These are phyloP conservation scores for Phrixothrix hirtus DNA, from an alignment of 2,888 invertebrate genomes.

Conservation along the genomic window DNA sequence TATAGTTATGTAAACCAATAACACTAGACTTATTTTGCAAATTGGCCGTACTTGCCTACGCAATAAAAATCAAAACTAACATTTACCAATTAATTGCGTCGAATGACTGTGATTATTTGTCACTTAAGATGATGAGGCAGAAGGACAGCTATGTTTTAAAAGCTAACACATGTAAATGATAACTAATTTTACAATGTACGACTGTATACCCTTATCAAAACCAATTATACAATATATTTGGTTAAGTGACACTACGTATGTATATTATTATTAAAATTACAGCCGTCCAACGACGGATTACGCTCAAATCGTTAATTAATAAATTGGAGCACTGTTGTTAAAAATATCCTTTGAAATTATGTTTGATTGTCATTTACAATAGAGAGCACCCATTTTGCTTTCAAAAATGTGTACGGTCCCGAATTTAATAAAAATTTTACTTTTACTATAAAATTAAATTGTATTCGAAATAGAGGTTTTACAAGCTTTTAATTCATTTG, in stretches of 20 bases:
- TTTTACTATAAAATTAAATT: constrained; percentile 16
- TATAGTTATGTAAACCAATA: constrained; percentile 11
- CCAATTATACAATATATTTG: constrained; percentile 57
- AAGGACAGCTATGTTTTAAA: constrained; percentile 34
- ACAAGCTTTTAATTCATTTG: constrained; percentile 2
- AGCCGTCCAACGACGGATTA: constrained; percentile 52
- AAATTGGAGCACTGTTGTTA: constrained; percentile 47
- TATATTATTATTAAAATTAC: constrained; percentile 55
- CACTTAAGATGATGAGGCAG: constrained; percentile 55
- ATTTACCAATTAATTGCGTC: constrained; percentile 56
- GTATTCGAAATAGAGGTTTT: constrained; percentile 8
- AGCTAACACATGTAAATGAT: constrained; percentile 23
- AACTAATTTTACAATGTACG: constrained; percentile 33
- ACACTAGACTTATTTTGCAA: constrained; percentile 23
- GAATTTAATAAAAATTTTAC: too few relatives aligned
- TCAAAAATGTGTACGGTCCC: too few relatives aligned
- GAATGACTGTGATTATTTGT: constrained; percentile 56
- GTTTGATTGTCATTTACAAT: constrained; percentile 5
- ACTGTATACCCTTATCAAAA: constrained; percentile 56
- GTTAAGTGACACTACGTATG: constrained; percentile 55
- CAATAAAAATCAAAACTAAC: constrained; percentile 53
- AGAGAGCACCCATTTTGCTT: constrained; percentile 13
- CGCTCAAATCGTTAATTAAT: constrained; percentile 55
- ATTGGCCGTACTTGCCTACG: constrained; percentile 27
- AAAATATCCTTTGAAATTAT: constrained; percentile 25